phyloP scores from a whole-genome alignment of 2,888 invertebrate species.

The Meiosimyza decipiens region DNA sequence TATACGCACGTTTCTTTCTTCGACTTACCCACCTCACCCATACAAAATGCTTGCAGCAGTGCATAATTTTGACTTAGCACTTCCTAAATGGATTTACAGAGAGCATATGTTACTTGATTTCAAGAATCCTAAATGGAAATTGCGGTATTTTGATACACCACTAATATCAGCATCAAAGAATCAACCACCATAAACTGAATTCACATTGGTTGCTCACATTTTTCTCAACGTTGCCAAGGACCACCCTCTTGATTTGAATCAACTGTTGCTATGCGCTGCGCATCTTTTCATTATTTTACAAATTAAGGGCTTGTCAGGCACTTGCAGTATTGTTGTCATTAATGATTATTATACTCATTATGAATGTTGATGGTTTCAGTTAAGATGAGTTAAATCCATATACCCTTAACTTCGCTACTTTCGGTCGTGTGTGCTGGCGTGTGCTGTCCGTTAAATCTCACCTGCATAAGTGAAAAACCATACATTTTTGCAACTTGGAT shows the following conservation, averaged over 20 bases:
- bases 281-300: background rate
- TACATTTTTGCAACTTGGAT: no score
- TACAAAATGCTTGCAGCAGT: background rate
- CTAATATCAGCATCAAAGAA: constrained; percentile 8
- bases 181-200: constrained; percentile 13
- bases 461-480: no score
- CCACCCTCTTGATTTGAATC: constrained; percentile 35
- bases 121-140: background rate
- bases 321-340: constrained; percentile 19
- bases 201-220: constrained; percentile 40
- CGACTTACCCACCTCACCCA: background rate
- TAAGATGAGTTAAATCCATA: constrained; percentile 21
- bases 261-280: constrained; percentile 34
- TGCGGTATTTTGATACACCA: background rate
- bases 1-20: no score
- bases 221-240: constrained; percentile 41
- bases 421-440: background rate
- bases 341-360: constrained; percentile 23
- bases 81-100: no score
- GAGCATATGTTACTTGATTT: background rate
- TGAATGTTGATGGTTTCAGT: constrained; percentile 34
- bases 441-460: background rate
- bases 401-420: background rate
- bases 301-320: constrained; percentile 22
- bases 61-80: background rate